phyloP scores from a whole-genome alignment of 2,797 vertebrate genomes.

The Macropodus opercularis region DNA sequence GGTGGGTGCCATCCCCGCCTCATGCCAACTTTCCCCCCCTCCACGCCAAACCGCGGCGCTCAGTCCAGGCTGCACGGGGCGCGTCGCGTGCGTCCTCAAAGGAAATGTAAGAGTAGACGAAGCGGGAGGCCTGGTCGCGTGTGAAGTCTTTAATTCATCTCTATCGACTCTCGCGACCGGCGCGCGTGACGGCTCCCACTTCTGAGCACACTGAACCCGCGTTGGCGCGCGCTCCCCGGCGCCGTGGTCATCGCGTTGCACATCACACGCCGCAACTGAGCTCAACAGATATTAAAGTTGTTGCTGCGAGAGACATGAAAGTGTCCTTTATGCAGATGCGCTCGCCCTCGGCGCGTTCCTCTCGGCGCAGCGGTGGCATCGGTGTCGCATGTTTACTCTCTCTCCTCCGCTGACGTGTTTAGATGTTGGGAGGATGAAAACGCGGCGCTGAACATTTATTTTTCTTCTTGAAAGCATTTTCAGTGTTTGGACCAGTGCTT shows the following conservation, averaged over 20 bases:
- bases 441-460: conserved; percentile 7
- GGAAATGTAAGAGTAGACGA: conserved; percentile 11
- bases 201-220: conserved; percentile 7
- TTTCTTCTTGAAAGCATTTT: not conserved
- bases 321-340: conserved; percentile 26
- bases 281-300: conserved; percentile 65
- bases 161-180: conserved; percentile 39
- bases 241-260: not conserved
- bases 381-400: conserved; percentile 37
- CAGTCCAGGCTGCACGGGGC: conserved; percentile 19
- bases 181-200: conserved; percentile 45
- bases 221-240: conserved; percentile 26
- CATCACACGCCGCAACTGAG: conserved; percentile 6
- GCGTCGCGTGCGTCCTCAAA: conserved; percentile 10
- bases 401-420: conserved; percentile 26
- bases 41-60: conserved; percentile 35
- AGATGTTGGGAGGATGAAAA: conserved; percentile 21
- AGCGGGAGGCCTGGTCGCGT: conserved; percentile 53
- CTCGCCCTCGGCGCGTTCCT: conserved; percentile 1
- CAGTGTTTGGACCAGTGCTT: not conserved
- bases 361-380: conserved; percentile 39
- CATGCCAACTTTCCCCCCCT: conserved; percentile 72
- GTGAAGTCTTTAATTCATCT: conserved; percentile 61
- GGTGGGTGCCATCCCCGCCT: conserved; percentile 47
- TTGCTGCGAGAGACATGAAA: conserved; percentile 15